Base-by-base conservation (phyloP, 2,797 vertebrate genomes). In the Melanotaenia nigrans region DNA sequence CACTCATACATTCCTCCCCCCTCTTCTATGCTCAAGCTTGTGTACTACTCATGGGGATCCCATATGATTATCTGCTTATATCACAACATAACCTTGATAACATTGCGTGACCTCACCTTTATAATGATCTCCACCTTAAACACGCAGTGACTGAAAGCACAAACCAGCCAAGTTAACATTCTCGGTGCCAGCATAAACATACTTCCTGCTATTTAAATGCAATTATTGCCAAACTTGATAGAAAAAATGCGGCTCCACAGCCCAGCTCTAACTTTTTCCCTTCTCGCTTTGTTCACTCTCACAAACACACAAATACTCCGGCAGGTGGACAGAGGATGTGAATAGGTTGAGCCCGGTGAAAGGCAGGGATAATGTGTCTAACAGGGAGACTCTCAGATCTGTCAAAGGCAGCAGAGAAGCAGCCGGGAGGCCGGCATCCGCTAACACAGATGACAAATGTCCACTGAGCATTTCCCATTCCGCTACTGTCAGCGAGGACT, bases 361-460 rank as follows among this genome's bases (percentile, higher is more conserved):
- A 81, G 81, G 78, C 75, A 70, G 84, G 77, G 81, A 87, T 92
- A 90, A 91, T 92, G 86, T 82, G 85, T 88, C 83, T 87, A 83
- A 87, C 78, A 84, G 87, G 78, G 73, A 82, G 83, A 73, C 79
- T 88, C 77, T 89, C 71, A 81, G 80, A 90, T 90, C 91, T 91
- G 91, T 92, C 92, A 90, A 72, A 82, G 85, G 83, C 73, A 69
- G 77, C 80, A 67, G 90, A 77, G 85, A 83, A 81, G 88, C 82
- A 83, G 84, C 86, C 85, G 42, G 79, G 86, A 83, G 84, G 83
- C 83, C 59, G 65, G 78, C 81, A 82, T 77, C 82, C 78, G 25
- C 88, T 85, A 77, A 85, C 85, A 84, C 60, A 81, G 87, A 92
- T 90, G 85, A 92, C 87, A 91, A 91, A 91, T 88, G 87, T 87